These are phyloP conservation scores for Tetropium fuscum DNA, from an alignment of 2,888 invertebrate species.

Conservation along the genomic window DNA sequence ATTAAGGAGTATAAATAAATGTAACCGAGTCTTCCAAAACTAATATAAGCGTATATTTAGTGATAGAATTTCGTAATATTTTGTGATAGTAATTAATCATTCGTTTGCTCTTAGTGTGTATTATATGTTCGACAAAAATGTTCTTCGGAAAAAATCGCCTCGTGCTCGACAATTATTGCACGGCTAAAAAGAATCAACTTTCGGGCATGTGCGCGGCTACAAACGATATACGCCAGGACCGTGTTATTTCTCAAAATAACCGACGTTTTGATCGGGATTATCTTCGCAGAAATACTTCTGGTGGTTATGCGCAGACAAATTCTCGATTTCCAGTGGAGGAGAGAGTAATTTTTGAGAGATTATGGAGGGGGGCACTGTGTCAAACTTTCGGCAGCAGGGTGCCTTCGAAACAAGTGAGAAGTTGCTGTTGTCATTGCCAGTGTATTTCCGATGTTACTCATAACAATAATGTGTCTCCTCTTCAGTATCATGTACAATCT, in stretches of 20 bases:
- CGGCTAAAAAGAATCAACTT: conserved; percentile 8
- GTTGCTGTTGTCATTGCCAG: conserved; percentile 67
- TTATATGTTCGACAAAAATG: too few relatives aligned
- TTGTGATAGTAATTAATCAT: conserved; percentile 31
- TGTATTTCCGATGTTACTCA: conserved; percentile 66
- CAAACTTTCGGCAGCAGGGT: conserved; percentile 59
- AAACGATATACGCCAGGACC: background rate
- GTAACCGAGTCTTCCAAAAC: conserved; percentile 42
- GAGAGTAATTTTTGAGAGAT: conserved; percentile 76
- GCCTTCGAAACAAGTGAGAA: conserved; percentile 47
- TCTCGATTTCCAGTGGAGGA: conserved; percentile 69
- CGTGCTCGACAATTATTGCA: conserved; percentile 1
- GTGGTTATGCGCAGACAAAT: conserved; percentile 23
- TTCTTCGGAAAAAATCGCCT: conserved; percentile 36
- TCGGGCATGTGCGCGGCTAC: background rate
- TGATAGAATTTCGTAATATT: conserved; percentile 18
- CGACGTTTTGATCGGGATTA: conserved; percentile 5
- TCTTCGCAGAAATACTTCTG: conserved; percentile 2
- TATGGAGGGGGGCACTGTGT: conserved; percentile 74
- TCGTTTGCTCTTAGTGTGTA: conserved; percentile 18
- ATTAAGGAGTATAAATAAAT: conserved; percentile 26
- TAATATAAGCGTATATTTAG: conserved; percentile 14
- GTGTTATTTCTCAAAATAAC: conserved; percentile 14
- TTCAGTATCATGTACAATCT: conserved; percentile 56
- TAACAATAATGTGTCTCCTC: conserved; percentile 50